Evolutionary conservation across 2,888 invertebrate genomes (phyloP).

Genomic region (Rhopalosiphum nymphaeae): DNA sequence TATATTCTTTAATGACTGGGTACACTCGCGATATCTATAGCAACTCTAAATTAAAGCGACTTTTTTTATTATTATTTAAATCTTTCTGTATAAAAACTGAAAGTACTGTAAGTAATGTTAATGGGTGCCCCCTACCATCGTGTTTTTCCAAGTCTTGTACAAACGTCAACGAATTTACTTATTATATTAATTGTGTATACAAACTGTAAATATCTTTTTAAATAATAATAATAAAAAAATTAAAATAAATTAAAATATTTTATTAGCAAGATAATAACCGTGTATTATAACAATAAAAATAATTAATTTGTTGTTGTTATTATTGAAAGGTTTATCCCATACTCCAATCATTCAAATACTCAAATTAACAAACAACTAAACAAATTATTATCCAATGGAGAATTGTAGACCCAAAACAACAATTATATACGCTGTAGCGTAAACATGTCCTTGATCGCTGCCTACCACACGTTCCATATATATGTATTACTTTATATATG

Average conservation of each 20-base stretch:
- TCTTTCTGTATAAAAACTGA: not conserved
- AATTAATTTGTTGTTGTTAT: not conserved
- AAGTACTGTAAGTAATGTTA: too few species aligned
- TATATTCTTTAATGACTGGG: too few species aligned
- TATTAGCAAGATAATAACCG: not conserved
- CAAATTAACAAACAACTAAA: constrained; percentile 1
- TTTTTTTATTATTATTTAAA: not conserved
- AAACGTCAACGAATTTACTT: too few species aligned
- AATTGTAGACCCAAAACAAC: constrained; percentile 37
- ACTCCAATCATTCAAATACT: constrained; percentile 4
- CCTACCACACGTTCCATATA: not conserved
- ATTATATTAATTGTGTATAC: too few species aligned
- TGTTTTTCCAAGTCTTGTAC: too few species aligned
- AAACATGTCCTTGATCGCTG: constrained; percentile 43
- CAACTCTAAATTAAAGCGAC: too few species aligned
- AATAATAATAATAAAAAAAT: not conserved
- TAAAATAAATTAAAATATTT: not conserved
- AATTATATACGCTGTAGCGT: constrained; percentile 32
- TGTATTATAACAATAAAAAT: not conserved
- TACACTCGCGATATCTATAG: too few species aligned
- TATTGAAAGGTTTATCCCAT: not conserved
- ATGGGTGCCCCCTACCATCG: too few species aligned
- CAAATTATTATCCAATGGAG: constrained; percentile 10
- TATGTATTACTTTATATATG: not conserved
- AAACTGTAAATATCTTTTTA: too few species aligned